phyloP scores from a whole-genome alignment of 2,113 vertebrate species.

The Zosterops lateralis region DNA sequence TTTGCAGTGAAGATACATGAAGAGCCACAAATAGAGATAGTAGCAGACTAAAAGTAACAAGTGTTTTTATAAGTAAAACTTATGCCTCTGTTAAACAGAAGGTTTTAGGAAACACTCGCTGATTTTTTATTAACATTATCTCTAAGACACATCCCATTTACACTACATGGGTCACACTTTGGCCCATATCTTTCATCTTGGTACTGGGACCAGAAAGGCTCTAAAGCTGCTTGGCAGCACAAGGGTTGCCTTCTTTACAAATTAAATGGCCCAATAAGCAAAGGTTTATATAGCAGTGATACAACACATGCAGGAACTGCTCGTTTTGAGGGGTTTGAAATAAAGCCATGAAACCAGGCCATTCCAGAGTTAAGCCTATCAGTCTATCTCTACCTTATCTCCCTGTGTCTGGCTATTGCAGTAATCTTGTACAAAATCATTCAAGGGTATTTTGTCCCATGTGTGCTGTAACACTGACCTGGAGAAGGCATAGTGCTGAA shows the following conservation, averaged over 20 bases:
- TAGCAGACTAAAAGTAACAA: neutral
- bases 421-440: slow-evolving; percentile 52
- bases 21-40: neutral
- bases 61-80: neutral
- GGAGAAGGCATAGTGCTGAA: neutral
- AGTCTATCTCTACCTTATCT: slow-evolving; percentile 29
- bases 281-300: neutral
- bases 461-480: slow-evolving; percentile 52
- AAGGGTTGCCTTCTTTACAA: neutral
- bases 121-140: neutral
- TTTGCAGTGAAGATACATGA: neutral
- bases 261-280: neutral
- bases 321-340: neutral
- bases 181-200: neutral
- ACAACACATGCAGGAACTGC: neutral
- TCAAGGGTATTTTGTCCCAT: slow-evolving; percentile 54
- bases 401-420: neutral
- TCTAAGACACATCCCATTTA: neutral
- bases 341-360: neutral
- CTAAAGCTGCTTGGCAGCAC: neutral
- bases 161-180: neutral
- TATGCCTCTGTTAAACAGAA: neutral
- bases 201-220: neutral
- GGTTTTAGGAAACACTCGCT: neutral
- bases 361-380: slow-evolving; percentile 32